Percentiles rank a stretch among this genome's conserved stretches.
These are phyloP conservation scores for Cyclophora albipunctata DNA, from an alignment of 2,888 invertebrate genomes.

Conservation along the genomic window DNA sequence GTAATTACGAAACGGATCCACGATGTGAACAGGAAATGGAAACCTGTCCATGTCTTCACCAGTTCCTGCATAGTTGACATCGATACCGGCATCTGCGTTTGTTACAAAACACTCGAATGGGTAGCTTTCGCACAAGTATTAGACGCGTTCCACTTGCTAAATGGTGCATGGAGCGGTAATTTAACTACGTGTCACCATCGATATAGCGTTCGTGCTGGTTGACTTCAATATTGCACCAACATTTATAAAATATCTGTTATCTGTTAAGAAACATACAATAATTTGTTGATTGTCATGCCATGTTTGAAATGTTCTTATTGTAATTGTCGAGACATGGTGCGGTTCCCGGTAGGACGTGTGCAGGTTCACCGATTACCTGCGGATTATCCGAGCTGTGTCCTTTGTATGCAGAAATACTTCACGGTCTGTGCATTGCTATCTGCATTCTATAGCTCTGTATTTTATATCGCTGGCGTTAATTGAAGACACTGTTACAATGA, in stretches of 20 bases:
- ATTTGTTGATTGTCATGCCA: too few relatives aligned
- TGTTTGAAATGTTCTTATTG: too few relatives aligned
- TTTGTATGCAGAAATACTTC: constrained; percentile 42
- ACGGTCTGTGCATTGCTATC: constrained; percentile 24
- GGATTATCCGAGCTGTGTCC: constrained; percentile 8
- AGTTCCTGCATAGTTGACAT: not conserved
- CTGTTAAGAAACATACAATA: too few relatives aligned
- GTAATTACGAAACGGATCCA: too few relatives aligned
- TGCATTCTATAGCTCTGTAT: constrained; percentile 26
- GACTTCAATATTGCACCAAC: too few relatives aligned
- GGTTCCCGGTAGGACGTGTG: not conserved
- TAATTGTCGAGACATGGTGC: not conserved
- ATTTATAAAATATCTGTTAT: too few relatives aligned
- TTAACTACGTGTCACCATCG: constrained; percentile 52
- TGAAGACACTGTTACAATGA: too few relatives aligned
- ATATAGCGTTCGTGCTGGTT: constrained; percentile 18
- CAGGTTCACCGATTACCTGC: not conserved
- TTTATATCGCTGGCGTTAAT: constrained; percentile 7
- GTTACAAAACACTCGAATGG: constrained; percentile 9
- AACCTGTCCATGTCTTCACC: not conserved
- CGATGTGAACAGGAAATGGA: too few relatives aligned
- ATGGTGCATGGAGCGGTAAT: constrained; percentile 47
- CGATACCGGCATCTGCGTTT: not conserved
- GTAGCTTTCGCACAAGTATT: constrained; percentile 36
- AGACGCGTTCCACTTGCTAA: constrained; percentile 52